Evolutionary conservation across 2,888 invertebrate genomes (phyloP).

Genomic region (Sceliomorpha sp.): DNA sequence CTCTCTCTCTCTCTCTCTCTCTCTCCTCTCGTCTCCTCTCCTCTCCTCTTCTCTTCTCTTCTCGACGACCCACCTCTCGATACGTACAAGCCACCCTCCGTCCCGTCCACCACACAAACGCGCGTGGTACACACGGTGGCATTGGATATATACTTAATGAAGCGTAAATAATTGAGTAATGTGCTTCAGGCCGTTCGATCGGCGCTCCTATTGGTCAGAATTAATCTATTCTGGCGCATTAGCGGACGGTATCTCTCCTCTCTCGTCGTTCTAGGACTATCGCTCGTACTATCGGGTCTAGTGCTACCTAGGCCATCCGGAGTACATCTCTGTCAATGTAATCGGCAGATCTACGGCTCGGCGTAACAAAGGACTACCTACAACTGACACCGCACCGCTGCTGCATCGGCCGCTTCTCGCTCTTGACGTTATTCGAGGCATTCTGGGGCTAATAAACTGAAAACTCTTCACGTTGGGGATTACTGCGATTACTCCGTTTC

Average conservation of each 20-base stretch:
- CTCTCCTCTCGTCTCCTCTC: slow-evolving; percentile 19
- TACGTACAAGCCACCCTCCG: slow-evolving; percentile 35
- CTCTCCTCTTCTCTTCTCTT: slow-evolving; percentile 11
- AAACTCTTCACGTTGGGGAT: too few species aligned
- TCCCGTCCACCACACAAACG: slow-evolving; percentile 33
- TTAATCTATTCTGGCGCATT: slow-evolving; percentile 80
- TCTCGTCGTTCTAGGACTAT: slow-evolving; percentile 65
- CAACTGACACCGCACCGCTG: slow-evolving; percentile 28
- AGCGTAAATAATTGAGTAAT: slow-evolving; percentile 81
- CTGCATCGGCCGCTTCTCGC: slow-evolving; percentile 4
- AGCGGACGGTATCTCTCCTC: slow-evolving; percentile 75
- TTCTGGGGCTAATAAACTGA: too few species aligned
- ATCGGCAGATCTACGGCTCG: slow-evolving; percentile 48
- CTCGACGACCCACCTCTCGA: slow-evolving; percentile 33
- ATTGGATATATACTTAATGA: slow-evolving; percentile 81
- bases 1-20: slow-evolving; percentile 41
- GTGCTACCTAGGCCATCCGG: slow-evolving; percentile 48
- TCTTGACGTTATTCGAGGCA: background rate
- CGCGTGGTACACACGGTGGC: slow-evolving; percentile 74
- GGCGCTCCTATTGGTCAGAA: slow-evolving; percentile 79
- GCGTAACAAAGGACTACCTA: slow-evolving; percentile 37
- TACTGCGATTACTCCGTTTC: too few species aligned
- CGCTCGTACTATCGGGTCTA: slow-evolving; percentile 37
- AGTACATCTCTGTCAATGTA: slow-evolving; percentile 57
- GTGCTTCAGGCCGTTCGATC: slow-evolving; percentile 80